A percentile compares a stretch with the other conserved stretches of the same genome.
These are phyloP conservation scores for Sinocyclocheilus anophthalmus DNA, from an alignment of 2,113 vertebrate genomes.

Conservation along the genomic window DNA sequence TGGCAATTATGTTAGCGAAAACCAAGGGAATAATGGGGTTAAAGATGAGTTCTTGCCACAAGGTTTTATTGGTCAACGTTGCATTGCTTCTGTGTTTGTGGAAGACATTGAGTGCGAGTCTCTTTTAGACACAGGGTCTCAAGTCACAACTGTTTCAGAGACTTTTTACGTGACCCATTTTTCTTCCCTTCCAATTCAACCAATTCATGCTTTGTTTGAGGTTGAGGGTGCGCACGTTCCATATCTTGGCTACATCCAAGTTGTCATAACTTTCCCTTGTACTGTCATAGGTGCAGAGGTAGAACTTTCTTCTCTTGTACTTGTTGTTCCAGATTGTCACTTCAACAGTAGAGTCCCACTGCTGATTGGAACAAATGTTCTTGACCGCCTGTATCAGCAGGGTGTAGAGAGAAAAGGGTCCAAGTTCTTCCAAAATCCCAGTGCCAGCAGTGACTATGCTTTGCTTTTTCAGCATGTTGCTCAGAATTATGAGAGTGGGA, in stretches of 20 bases:
- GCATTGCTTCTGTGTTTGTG: background rate
- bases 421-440: background rate
- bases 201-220: background rate
- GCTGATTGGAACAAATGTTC: slow-evolving; percentile 33
- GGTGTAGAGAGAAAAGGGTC: background rate
- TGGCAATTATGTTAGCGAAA: background rate
- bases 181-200: slow-evolving; percentile 14
- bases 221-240: background rate
- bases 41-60: background rate
- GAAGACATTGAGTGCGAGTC: slow-evolving; percentile 14
- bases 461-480: background rate
- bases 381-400: background rate
- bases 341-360: slow-evolving; percentile 35
- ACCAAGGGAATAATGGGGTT: background rate
- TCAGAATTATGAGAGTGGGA: background rate
- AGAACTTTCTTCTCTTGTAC: background rate
- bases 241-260: background rate
- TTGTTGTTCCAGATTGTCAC: slow-evolving; percentile 26
- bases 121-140: slow-evolving; percentile 43
- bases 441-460: background rate
- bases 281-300: background rate
- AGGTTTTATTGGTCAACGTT: background rate
- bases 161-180: slow-evolving; percentile 24
- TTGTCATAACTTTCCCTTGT: slow-evolving; percentile 8
- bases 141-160: slow-evolving; percentile 49